These are phyloP conservation scores for Thysanoteuthis rhombus DNA, from an alignment of 2,888 invertebrate species.

Conservation along the genomic window DNA sequence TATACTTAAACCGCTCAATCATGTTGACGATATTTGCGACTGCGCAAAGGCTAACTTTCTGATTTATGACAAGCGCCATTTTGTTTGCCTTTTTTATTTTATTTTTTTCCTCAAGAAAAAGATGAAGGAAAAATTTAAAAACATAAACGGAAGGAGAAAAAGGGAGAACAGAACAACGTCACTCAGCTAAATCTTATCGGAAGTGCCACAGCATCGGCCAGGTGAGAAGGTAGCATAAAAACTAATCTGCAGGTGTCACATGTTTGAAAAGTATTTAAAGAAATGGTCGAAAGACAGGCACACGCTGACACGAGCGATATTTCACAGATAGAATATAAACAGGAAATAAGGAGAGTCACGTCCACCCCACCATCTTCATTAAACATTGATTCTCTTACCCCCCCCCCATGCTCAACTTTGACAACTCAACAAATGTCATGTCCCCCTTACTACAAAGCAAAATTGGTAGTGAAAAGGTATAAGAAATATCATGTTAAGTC, in stretches of 20 bases:
- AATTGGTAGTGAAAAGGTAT: too few species aligned
- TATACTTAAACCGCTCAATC: too few species aligned
- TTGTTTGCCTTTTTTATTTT: neutral
- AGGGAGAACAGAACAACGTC: neutral
- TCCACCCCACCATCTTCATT: too few species aligned
- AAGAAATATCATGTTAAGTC: too few species aligned
- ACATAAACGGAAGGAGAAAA: too few species aligned
- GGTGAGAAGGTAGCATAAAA: too few species aligned
- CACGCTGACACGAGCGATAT: neutral
- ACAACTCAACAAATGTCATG: too few species aligned
- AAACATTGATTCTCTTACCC: too few species aligned
- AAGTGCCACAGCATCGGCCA: neutral
- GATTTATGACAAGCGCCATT: constrained; percentile 12
- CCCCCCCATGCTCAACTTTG: too few species aligned
- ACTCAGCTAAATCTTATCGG: neutral
- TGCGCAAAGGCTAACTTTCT: neutral
- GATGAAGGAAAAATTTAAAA: neutral
- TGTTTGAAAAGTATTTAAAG: neutral
- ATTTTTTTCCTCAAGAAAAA: neutral
- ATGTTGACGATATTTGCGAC: neutral
- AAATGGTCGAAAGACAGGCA: neutral
- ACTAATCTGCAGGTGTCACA: neutral
- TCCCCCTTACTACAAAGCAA: too few species aligned
- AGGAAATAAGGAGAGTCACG: too few species aligned
- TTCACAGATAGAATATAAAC: neutral